Evolutionary conservation across 2,888 invertebrate genomes (phyloP), one percentile per base, ranked within the genome.

Genomic region (Achlya flavicornis): DNA sequence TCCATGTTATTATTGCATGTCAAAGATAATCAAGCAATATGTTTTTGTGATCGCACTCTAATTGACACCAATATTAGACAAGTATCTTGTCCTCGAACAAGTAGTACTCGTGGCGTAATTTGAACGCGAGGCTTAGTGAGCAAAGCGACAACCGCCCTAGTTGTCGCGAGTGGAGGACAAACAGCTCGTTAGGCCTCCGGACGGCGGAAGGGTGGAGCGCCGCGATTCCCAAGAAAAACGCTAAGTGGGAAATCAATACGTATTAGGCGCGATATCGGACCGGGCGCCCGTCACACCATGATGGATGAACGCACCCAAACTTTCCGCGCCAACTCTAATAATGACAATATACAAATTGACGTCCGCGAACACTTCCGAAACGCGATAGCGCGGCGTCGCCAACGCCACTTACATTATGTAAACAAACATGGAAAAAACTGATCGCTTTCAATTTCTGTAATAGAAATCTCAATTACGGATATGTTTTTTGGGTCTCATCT

Each of bases 321-420:
- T 91, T 91, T 87, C 90, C 91, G 85, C 87, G 81, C 86, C 83
- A 87, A 83, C 87, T 93, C 87, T 91, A 90, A 93, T 92, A 92
- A 93, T 93, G 93, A 93, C 93, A 93, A 93, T 93, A 93, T 91
- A 93, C 93, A 93, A 93, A 93, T 93, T 93, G 92, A 92, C 89
- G 90, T 89, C 91, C 91, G 89, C 84, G 82, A 84, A 80, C 85
- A 87, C 89, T 90, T 91, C 86, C 91, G 92, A 91, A 91, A 93
- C 83, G 87, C 89, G 92, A 92, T 93, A 91, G 87, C 85, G 78
- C 77, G 53, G 10, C 19, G 53, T 69, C 77, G 73, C 72, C 79
- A 65, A 67, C 86, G 80, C 89, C 92, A 92, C 92, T 93, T 87
- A 91, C 88, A 91, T 91, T 92, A 92, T 90, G 87, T 89, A 92